Evolutionary conservation across 2,888 invertebrate species (phyloP).

Genomic region (Athalia circularis): DNA sequence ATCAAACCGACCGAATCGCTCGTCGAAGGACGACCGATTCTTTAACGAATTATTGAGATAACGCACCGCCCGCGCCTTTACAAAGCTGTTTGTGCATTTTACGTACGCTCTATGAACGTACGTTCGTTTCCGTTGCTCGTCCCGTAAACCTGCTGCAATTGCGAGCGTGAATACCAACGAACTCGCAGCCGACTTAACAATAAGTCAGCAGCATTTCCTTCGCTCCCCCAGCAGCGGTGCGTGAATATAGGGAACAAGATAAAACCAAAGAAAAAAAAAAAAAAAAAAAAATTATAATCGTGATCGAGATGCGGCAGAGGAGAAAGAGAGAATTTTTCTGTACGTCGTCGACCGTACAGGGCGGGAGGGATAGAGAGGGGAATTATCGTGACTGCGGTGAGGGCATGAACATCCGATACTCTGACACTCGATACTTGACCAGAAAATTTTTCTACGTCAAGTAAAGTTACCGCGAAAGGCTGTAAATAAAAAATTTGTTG

Average conservation of each 20-base stretch:
- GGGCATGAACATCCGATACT: constrained; percentile 34
- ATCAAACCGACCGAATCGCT: neutral
- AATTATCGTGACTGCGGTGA: constrained; percentile 27
- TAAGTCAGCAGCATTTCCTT: no score
- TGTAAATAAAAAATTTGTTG: neutral
- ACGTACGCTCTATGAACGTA: neutral
- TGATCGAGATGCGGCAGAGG: neutral
- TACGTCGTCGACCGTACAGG: constrained; percentile 9
- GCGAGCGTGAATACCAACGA: constrained; percentile 28
- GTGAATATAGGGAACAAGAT: no score
- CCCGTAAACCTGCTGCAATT: neutral
- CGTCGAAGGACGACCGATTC: neutral
- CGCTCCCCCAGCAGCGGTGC: no score
- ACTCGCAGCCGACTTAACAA: constrained; percentile 9
- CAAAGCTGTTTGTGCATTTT: neutral
- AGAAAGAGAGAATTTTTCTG: neutral
- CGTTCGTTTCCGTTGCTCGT: neutral
- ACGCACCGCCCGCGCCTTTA: neutral
- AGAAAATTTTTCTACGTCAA: constrained; percentile 23
- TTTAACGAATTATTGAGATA: neutral
- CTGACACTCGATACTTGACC: constrained; percentile 38
- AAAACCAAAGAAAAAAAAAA: neutral
- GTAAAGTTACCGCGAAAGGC: constrained; percentile 14
- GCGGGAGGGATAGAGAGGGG: neutral
- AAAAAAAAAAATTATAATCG: neutral